Conservation (phyloP, 2,113 vertebrate species). For the Tringa solitaria region DNA sequence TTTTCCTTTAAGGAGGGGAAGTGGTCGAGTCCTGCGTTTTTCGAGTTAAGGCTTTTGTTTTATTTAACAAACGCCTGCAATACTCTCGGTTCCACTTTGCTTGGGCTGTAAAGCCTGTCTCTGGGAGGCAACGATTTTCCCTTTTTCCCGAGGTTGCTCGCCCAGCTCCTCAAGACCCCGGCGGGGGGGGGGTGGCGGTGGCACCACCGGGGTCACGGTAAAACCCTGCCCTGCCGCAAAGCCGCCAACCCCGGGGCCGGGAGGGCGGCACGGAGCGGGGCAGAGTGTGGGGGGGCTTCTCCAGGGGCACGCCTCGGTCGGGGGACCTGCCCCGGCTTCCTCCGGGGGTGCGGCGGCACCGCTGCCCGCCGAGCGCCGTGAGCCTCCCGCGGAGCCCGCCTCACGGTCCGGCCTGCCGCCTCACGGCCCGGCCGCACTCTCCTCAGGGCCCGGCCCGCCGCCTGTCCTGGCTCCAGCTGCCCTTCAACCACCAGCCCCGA, state of each 20-base stretch:
- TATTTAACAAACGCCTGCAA: background rate
- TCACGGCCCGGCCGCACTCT: background rate
- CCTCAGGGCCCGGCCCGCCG: background rate
- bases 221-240: background rate
- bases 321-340: too few relatives aligned
- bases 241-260: background rate
- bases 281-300: background rate
- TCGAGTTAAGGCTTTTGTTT: background rate
- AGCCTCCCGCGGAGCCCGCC: background rate
- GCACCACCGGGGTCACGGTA: background rate
- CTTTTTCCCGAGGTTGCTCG: too few relatives aligned
- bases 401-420: too few relatives aligned
- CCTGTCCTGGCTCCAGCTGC: too few relatives aligned
- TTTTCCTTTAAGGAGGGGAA: background rate
- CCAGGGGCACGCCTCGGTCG: background rate
- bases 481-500: too few relatives aligned
- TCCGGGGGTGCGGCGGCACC: background rate
- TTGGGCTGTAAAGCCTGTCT: rapidly evolving
- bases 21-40: background rate
- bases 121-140: background rate
- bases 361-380: background rate
- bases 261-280: background rate
- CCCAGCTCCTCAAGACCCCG: background rate
- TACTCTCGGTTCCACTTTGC: background rate
- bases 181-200: background rate